Percentiles rank a stretch among this genome's conserved stretches.
Conservation (phyloP, 2,113 vertebrate genomes). For the Genyomyrus donnyi region DNA sequence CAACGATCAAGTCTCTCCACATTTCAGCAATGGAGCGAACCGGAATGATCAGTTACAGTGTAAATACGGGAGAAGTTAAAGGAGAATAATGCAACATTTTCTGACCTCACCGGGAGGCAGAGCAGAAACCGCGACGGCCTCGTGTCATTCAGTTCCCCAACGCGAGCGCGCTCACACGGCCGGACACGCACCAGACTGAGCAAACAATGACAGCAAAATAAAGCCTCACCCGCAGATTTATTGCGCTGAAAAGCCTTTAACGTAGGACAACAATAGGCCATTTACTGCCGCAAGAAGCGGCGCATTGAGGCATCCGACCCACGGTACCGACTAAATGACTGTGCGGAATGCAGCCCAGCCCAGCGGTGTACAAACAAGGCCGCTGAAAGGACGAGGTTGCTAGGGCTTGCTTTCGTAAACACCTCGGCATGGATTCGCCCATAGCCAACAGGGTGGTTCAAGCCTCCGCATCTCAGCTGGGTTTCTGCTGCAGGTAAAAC, state of each 20-base stretch:
- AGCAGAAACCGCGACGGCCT: not conserved
- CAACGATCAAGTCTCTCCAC: not conserved
- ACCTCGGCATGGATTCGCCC: not conserved
- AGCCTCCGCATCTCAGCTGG: not conserved
- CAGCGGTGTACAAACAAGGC: not conserved
- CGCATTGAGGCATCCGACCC: not conserved
- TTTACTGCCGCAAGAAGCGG: slow-evolving; percentile 3
- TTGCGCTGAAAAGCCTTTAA: not conserved
- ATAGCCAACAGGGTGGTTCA: not conserved
- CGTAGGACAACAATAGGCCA: not conserved
- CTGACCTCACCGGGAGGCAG: not conserved
- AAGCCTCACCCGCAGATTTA: slow-evolving; percentile 2
- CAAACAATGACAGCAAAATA: slow-evolving; percentile 2
- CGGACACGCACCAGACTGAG: not conserved
- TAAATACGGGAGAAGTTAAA: not conserved
- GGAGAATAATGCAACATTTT: not conserved
- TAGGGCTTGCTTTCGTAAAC: slow-evolving; percentile 1
- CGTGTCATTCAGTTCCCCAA: slow-evolving; percentile 4
- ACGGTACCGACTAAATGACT: slow-evolving; percentile 13
- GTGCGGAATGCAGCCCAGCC: not conserved
- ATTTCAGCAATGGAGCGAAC: not conserved
- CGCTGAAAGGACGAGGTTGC: not conserved
- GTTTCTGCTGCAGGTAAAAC: not conserved
- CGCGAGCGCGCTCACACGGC: not conserved
- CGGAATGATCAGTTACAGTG: not conserved